Evolutionary conservation across 2,888 invertebrate species (phyloP).

Genomic region (Meiosimyza platycephala): DNA sequence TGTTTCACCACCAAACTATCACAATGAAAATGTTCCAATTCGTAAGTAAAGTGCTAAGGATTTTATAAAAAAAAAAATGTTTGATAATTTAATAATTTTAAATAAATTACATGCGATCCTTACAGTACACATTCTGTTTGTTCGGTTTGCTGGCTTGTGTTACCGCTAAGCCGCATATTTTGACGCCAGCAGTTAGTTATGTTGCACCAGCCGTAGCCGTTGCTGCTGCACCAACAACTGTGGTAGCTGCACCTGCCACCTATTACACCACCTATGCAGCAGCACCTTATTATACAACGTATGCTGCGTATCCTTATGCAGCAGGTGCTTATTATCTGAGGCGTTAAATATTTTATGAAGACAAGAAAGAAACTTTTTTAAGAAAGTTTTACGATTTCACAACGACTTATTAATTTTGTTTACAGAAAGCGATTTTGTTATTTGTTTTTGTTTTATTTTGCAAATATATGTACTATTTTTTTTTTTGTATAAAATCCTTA

Average conservation of each 20-base stretch:
- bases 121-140: slow-evolving; percentile 39
- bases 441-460: too few species aligned
- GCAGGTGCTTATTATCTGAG: slow-evolving; percentile 29
- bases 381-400: too few species aligned
- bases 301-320: slow-evolving; percentile 38
- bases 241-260: slow-evolving; percentile 11
- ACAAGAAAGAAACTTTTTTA: background rate
- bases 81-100: background rate
- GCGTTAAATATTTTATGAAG: slow-evolving; percentile 19
- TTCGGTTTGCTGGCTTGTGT: slow-evolving; percentile 35
- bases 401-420: too few species aligned
- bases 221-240: slow-evolving; percentile 16
- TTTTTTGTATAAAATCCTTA: too few species aligned
- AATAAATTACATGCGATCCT: background rate
- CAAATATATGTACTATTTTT: too few species aligned
- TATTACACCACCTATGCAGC: slow-evolving; percentile 22
- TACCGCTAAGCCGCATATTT: slow-evolving; percentile 41
- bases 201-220: slow-evolving; percentile 32
- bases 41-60: slow-evolving; percentile 33
- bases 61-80: background rate
- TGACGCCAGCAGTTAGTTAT: slow-evolving; percentile 36
- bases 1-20: background rate
- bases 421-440: too few species aligned
- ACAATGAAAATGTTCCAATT: slow-evolving; percentile 39
- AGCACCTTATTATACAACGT: slow-evolving; percentile 17